Base-by-base conservation (phyloP, 1,140 invertebrate genomes). In the Adelges cooleyi region DNA sequence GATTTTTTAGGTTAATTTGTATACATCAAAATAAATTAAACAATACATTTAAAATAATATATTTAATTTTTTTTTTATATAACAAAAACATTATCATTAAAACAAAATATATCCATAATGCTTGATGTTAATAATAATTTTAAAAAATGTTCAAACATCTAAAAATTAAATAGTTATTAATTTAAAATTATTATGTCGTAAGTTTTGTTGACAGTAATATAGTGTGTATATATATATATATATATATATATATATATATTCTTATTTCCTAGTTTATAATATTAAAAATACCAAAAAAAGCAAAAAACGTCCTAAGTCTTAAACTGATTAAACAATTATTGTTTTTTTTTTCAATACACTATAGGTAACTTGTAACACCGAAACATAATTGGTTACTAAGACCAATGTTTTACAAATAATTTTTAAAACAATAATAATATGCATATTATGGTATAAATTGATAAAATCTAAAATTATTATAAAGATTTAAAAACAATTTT, bases 311-410 rank as follows among this genome's bases (percentile, higher is more conserved):
- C 9, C 54, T 44, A 44, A 59, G 1, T 46, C 23, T 59, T 46
- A 46, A 59, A 46, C 54, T 59, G 54, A 2, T 46, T 22, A 59
- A 59, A 59, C 40, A 46, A 27, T 27, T n/a, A 59, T 42, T 59
- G 54, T 44, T 29, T 42, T 6, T 23, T 46, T n/a, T 56, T 56
- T 56, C 23, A 38, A 22, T 59, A 59, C n/a, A 11, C 54, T 59
- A 59, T 59, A 59, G 54, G 54, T 59, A 59, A 59, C 54, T 59
- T 59, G 40, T 44, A 59, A 59, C 54, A 59, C 54, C 54, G 54
- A 59, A 17, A 59, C 44, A 33, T 33, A 33, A 46, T 44, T 59
- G 54, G 54, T 44, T 17, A 11, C 27, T n/a, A n/a, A n/a, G 3
- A 25, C 42, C 54, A 59, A 59, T 29, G 40, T 59, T 46, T 59